Evolutionary conservation across 2,797 vertebrate species (phyloP), one percentile per base, ranked within the genome.

Genomic region (Darevskia nairensis): DNA sequence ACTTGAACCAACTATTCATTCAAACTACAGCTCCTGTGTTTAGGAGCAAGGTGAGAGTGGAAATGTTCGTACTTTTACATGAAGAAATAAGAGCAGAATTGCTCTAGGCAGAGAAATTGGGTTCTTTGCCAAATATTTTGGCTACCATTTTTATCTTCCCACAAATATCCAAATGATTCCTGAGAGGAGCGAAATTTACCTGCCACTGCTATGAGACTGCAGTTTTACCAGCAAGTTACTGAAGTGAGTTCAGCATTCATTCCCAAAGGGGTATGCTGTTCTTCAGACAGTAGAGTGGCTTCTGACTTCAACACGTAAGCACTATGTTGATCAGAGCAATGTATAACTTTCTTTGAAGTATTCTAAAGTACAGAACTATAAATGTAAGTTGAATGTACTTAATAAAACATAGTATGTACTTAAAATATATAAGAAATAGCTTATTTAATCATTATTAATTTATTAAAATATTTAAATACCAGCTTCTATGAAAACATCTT

Each of bases 251-350:
- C 39, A 55, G 39, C 32, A 35, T 77, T 64, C 59, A 46, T 71
- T 82, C 21, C 72, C 46, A 87, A 76, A 64, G 50, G 29, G 8
- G 66, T 64, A 76, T 17, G 19, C 11, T 11, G 5, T 66, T 2
- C 66, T 80, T 80, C 79, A 82, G 23, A 75, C 19, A 82, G 59
- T 39, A 41, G 19, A 50, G 11, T 75, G 29, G 35, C 46, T 89
- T 91, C 88, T 89, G 90, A 81, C 91, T 93, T 94, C 89, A 86
- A 86, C 77, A 80, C 85, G 91, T 44, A 87, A 86, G 81, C 88
- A 55, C 87, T 94, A 95, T 90, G 69, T 87, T 83, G 77, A 72
- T 93, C 90, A 87, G 85, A 95, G 76, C 80, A 88, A 92, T 78
- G 84, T 61, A 32, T 68, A 89, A 86, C 85, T 93, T 80, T 87